Base-by-base conservation (phyloP, 2,797 vertebrate species). In the Podarcis siculus region DNA sequence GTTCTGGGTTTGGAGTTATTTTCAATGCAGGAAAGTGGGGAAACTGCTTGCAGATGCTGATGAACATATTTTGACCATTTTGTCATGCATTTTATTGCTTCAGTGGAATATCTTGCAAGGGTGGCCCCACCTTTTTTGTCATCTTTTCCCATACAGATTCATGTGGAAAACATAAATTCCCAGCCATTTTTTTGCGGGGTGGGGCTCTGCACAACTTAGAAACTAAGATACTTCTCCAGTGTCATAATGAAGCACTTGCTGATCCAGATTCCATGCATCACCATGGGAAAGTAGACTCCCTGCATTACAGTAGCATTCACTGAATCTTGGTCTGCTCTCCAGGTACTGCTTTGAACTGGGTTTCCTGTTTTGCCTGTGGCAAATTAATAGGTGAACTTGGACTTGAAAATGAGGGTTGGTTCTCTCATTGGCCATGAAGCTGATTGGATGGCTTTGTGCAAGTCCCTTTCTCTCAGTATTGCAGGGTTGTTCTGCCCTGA, bases 31-130 rank as follows among this genome's bases (percentile, higher is more conserved):
- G 23, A 84, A 82, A 7, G 77, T 87, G 86, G 71, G 86, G 83
- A 86, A 92, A 92, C 90, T 86, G 49, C 80, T 94, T 94, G 91
- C 94, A 95, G 91, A 93, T 96, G 91, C 92, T 90, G 85, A 86
- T 86, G 87, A 87, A 82, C 91, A 89, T 73, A 87, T 80, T 37
- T 92, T 92, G 88, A 90, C 79, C 79, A 82, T 84, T 92, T 91
- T 89, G 79, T 87, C 80, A 76, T 87, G 55, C 80, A 82, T 91
- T 93, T 87, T 42, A 64, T 92, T 61, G 79, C 87, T 92, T 82
- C 90, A 90, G 83, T 86, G 86, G 92, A 92, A 92, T 66, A 87
- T 8, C 9, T 93, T 93, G 67, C 0, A 9, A 91, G 92, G 88
- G 64, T 91, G 89, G 72, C 17, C 73, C 69, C 25, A 25, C 64